Base-by-base conservation (phyloP, 1,140 invertebrate genomes). In the Nasonia longicornis region DNA sequence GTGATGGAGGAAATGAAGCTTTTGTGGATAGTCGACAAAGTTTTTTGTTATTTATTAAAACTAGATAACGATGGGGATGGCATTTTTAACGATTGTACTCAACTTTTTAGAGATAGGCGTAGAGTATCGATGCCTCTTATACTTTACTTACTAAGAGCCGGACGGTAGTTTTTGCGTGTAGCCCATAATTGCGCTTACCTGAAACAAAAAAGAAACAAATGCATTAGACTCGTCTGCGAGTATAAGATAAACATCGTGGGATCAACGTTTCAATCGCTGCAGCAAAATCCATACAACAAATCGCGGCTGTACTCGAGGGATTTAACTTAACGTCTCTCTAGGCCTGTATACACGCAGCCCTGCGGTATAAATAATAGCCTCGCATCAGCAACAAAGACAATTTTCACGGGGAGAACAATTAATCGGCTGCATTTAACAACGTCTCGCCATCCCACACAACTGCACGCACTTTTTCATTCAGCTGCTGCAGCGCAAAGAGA, bases 401-500 rank as follows among this genome's bases (percentile, higher is more conserved):
- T 67, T 67, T 58, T 29, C 64, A 31, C 64, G 29, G 26, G 26
- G 29, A 11, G 64, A 67, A 67, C 64, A 67, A 67, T 67, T 67
- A 67, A 67, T 67, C 64, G 64, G 16, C 10, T n/a, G 64, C 64
- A 67, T 67, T 67, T 29, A 67, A 67, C 64, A 67, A 67, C n/a
- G n/a, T 38, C 72, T 20, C 26, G 26, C 35, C 45, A 16, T 77
- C 31, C 38, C 67, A 67, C 69, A 20, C 42, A 58, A 42, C 48
- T 26, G 45, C 31, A n/a, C 38, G 71, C 42, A 45, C 45, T 38
- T 72, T 73, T 72, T 72, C 71, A 77, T 82, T 77, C 58, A 58
- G 52, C 20, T n/a, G 52, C 52, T 20, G 52, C 14, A 52, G 69
- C 31, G 31, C 75, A 12, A 82, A 29, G n/a, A 58, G 3, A 52